Base-by-base conservation (phyloP, 2,888 invertebrate genomes). In the Idaea straminata region DNA sequence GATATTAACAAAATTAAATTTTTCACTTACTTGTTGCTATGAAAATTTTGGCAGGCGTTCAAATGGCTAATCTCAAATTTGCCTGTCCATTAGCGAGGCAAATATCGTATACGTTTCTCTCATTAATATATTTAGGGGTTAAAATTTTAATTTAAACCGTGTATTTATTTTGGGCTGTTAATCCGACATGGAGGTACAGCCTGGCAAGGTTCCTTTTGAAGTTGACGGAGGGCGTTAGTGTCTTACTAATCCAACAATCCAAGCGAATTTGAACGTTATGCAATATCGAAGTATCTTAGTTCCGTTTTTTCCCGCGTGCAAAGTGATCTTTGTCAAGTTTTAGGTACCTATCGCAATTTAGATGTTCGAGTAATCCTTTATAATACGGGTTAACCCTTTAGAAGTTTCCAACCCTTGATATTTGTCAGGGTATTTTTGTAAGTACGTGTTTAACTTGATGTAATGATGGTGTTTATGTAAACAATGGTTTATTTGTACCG, bases 111-210 rank as follows among this genome's bases (percentile, higher is more conserved):
- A 62, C 15, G 15, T 15, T 62, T 60, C 57, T 16, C 16, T 25
- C 59, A 34, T 59, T 25, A 59, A 59, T 59, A 59, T 59, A 34
- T 59, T 59, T 59, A 25, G 38, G 47, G 47, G 15, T 10, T 63
- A 34, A 3, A 25, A 16, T 62, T 66, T 61, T 65, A 67, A 69
- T 69, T 67, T 66, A 70, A 68, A 69, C 63, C 67, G 62, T 35
- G 64, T 67, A 72, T 75, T 75, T 80, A 80, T 82, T 79, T 76
- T 74, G 78, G 78, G 71, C 67, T 65, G 73, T 71, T 82, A 81
- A 83, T 81, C 82, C 78, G 68, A 68, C 76, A 79, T 77, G 79
- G 72, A 66, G 71, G 69, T 74, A 71, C 62, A 76, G 77, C 81
- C 81, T 25, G 25, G 25, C 25, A 10, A 47, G 47, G 47, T 7